Base-by-base conservation (phyloP, 2,797 vertebrate genomes). In the Oreortyx pictus region DNA sequence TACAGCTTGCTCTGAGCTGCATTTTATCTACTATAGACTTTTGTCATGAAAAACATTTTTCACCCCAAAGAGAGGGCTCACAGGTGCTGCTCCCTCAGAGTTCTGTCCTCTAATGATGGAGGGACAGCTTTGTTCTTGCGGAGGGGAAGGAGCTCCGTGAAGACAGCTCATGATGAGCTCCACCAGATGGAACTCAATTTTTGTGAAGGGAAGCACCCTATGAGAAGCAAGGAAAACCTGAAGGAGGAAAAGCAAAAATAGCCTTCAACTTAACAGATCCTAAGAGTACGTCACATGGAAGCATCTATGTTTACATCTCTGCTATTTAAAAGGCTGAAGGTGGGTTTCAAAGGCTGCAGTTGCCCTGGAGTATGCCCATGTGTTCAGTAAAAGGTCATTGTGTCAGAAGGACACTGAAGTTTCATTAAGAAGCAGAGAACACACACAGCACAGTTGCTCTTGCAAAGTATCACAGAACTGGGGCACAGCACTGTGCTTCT, bases 261-360 rank as follows among this genome's bases (percentile, higher is more conserved):
- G 84, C 59, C 47, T 57, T 54, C 16, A 5, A 3, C 20, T 59
- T 19, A 57, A 44, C 2, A 62, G 37, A 43, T 7, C 6, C 1
- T 16, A 43, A 13, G 39, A 62, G 5, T 3, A 57, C 7, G 12
- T 4, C 5, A 10, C n/a, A n/a, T 37, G 14, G 1, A 2, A 3
- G 19, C 61, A 43, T 41, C 4, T 14, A 4, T 23, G 57, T 35
- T 35, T 15, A 31, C 41, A 14, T 5, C 27, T 64, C 4, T 4
- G 29, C 13, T 31, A 15, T 15, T 15, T 9, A n/a, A 41, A 62
- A 67, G 78, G 29, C 41, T 5, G 35, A 41, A 39, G 24, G 31
- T 37, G 49, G 33, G 33, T 43, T 76, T 49, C 44, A 43, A 5
- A 3, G 24, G 57, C 39, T 10, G 47, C 29, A 12, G 41, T 16